Conservation (phyloP, 2,888 invertebrate genomes). For the Dyspetes luteomarginatus region DNA sequence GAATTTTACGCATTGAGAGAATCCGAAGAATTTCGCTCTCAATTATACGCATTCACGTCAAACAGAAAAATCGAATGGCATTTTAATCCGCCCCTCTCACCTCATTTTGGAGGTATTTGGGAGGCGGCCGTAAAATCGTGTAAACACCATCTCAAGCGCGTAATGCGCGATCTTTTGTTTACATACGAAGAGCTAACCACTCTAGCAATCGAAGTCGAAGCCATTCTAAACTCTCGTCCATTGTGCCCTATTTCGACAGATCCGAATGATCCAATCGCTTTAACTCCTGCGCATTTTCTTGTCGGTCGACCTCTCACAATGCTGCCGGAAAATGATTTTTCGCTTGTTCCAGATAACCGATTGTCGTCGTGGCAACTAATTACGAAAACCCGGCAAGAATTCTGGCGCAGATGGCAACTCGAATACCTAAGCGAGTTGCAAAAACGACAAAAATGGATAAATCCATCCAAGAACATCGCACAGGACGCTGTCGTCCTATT, state of each 20-base stretch:
- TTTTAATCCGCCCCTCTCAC: conserved; percentile 60
- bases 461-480: conserved; percentile 10
- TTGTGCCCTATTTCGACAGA: conserved; percentile 57
- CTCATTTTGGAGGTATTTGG: conserved; percentile 63
- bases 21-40: conserved; percentile 41
- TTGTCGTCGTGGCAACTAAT: conserved; percentile 68
- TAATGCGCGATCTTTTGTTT: conserved; percentile 46
- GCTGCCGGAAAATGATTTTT: conserved; percentile 65
- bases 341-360: conserved; percentile 64
- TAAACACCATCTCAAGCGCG: conserved; percentile 62
- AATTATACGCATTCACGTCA: conserved; percentile 36
- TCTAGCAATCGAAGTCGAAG: conserved; percentile 53
- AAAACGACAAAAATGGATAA: conserved; percentile 70
- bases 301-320: conserved; percentile 55
- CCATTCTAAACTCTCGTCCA: conserved; percentile 57
- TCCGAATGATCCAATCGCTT: conserved; percentile 59
- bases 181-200: conserved; percentile 61
- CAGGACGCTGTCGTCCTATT: conserved; percentile 67
- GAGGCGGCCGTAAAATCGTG: conserved; percentile 62
- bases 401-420: conserved; percentile 69
- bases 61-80: conserved; percentile 36
- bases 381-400: conserved; percentile 67
- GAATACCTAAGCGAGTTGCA: conserved; percentile 72
- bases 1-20: conserved; percentile 43
- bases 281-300: conserved; percentile 72